phyloP scores from a whole-genome alignment of 2,113 vertebrate species.

The Loxodonta africana region DNA sequence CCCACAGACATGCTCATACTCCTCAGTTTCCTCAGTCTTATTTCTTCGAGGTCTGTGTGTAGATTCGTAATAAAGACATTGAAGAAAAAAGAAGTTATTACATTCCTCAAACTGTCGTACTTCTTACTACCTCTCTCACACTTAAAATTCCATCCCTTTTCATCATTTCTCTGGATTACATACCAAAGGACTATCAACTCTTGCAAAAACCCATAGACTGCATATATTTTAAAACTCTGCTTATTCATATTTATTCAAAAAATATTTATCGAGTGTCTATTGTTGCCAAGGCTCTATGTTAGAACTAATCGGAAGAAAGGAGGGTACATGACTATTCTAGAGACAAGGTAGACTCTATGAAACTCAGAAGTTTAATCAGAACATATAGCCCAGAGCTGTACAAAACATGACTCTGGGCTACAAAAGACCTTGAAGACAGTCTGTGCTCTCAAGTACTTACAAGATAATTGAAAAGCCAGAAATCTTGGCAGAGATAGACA shows the following conservation, averaged over 20 bases:
- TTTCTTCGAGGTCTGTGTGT: background rate
- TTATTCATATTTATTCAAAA: background rate
- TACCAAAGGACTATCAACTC: background rate
- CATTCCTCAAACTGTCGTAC: background rate
- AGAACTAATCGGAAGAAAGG: background rate
- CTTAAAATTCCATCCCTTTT: background rate
- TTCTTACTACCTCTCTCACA: background rate
- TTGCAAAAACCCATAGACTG: background rate
- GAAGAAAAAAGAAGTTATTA: background rate
- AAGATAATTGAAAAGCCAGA: constrained; percentile 19
- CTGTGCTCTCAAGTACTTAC: constrained; percentile 15
- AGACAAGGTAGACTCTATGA: background rate
- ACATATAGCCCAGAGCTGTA: background rate
- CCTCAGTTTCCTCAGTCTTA: background rate
- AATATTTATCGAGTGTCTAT: background rate
- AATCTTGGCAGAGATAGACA: background rate
- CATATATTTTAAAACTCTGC: background rate
- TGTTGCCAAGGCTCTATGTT: background rate
- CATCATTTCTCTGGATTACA: background rate
- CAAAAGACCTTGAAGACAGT: background rate
- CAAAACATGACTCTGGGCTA: background rate
- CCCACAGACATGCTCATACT: background rate
- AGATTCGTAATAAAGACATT: background rate
- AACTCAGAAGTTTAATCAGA: constrained; percentile 18
- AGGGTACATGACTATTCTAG: background rate